A percentile compares a stretch with the other conserved stretches of the same genome.
These are phyloP conservation scores for Lepas anatifera DNA, from an alignment of 2,888 invertebrate species.

Conservation along the genomic window DNA sequence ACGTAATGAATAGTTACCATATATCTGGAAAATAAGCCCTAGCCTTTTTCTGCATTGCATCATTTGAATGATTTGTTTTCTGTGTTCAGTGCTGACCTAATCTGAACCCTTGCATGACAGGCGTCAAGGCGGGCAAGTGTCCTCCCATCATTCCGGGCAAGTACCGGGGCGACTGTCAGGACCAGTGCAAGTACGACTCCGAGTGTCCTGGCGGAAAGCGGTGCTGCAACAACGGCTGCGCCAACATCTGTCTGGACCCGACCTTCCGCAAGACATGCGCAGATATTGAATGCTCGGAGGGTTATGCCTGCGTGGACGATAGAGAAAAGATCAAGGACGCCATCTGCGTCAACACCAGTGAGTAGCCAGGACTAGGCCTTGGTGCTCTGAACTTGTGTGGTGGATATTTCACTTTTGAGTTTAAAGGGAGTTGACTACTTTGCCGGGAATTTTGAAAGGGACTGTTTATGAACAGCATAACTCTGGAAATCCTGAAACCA, in stretches of 20 bases:
- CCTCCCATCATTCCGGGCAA: neutral
- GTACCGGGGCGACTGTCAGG: slow-evolving; percentile 5
- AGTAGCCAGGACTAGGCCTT: neutral
- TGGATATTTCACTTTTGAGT: too few relatives aligned
- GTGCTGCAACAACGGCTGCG: slow-evolving; percentile 7
- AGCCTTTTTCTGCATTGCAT: too few relatives aligned
- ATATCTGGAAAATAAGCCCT: too few relatives aligned
- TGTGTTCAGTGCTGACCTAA: too few relatives aligned
- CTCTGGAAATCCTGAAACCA: too few relatives aligned
- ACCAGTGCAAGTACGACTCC: neutral
- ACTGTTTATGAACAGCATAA: too few relatives aligned
- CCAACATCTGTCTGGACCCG: neutral
- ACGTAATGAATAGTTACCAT: too few relatives aligned
- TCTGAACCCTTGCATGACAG: too few relatives aligned
- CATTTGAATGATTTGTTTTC: too few relatives aligned
- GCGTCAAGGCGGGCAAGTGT: neutral
- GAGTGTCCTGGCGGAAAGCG: neutral
- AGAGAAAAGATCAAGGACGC: neutral
- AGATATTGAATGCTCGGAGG: neutral
- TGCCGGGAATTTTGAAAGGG: too few relatives aligned
- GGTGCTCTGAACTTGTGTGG: too few relatives aligned
- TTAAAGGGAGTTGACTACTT: too few relatives aligned
- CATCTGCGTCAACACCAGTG: slow-evolving; percentile 8
- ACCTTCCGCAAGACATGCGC: neutral
- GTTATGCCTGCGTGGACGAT: neutral